Base-by-base conservation (phyloP, 1,140 invertebrate genomes). In the Rhyacophila brunnea region DNA sequence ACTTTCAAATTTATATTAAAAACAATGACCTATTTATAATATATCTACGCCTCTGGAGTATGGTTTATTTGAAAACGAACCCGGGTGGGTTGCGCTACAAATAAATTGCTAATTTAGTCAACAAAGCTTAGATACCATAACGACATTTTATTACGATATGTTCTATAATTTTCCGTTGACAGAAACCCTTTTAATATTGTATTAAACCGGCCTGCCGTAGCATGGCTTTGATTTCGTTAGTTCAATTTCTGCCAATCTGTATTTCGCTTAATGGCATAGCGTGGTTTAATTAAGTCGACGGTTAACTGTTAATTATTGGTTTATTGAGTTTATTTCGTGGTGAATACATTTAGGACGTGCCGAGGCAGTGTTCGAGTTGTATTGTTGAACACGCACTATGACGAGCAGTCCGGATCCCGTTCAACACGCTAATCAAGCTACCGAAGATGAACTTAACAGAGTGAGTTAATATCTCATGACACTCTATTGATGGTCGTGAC, bases 41-140 rank as follows among this genome's bases (percentile, higher is more conserved):
- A 43, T 43, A 14, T 23, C 23, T 28, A 42, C 45, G 45, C 45
- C 53, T 11, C 19, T 56, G 53, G 15, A 11, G 3, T 19, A 5
- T 11, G 17, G 34, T 9, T 47, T 11, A 47, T 63, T 53, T 40
- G 14, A 54, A 42, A 57, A 34, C 20, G 36, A 28, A 34, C 10
- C 15, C 28, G 51, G 34, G 52, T 45, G 11, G 45, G 11, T 35
- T 50, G 15, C 36, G 55, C 56, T 52, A 40, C 52, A 58, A 63
- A 63, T 63, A 63, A 63, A 63, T 58, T 50, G 46, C 61, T 63
- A 63, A 63, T 63, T 45, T 58, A 49, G 56, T 43, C 54, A 63
- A 63, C 56, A 46, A 58, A 46, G 45, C 50, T 35, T 36, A 51
- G 56, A 58, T 53, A 57, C 48, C 55, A 52, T 63, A 63, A 63